phyloP scores from a whole-genome alignment of 1,140 invertebrate species.

The Olivierus martensii region DNA sequence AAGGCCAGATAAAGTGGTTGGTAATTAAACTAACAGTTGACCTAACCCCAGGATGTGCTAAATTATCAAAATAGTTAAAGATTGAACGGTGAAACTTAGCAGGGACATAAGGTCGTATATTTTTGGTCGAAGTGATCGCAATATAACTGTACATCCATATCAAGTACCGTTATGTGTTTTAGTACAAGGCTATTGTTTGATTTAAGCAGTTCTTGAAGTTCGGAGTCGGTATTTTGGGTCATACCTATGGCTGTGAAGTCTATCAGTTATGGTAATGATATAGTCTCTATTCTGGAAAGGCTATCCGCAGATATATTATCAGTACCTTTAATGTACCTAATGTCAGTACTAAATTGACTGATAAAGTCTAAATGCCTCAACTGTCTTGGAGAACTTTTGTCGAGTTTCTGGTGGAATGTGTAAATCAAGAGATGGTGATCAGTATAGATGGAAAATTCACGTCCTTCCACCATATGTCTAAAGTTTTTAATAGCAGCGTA shows the following conservation, averaged over 20 bases:
- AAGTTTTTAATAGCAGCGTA: too few relatives aligned
- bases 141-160: neutral
- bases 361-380: too few relatives aligned
- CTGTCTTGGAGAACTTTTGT: too few relatives aligned
- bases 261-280: neutral
- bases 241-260: neutral
- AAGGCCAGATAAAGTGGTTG: neutral
- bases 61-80: slow-evolving; percentile 1
- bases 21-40: neutral
- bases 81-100: neutral
- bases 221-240: too few relatives aligned
- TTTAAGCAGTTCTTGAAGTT: neutral
- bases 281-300: neutral
- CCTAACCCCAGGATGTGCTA: slow-evolving; percentile 5
- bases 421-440: too few relatives aligned
- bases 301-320: neutral
- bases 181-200: too few relatives aligned
- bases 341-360: too few relatives aligned
- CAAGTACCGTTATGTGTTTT: neutral
- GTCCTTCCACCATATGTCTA: too few relatives aligned
- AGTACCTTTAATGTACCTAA: neutral
- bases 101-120: slow-evolving; percentile 2
- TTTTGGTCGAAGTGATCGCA: slow-evolving; percentile 1
- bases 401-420: too few relatives aligned
- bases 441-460: too few relatives aligned